These are phyloP conservation scores for Dioctria linearis DNA, from an alignment of 2,888 invertebrate species.

Conservation along the genomic window DNA sequence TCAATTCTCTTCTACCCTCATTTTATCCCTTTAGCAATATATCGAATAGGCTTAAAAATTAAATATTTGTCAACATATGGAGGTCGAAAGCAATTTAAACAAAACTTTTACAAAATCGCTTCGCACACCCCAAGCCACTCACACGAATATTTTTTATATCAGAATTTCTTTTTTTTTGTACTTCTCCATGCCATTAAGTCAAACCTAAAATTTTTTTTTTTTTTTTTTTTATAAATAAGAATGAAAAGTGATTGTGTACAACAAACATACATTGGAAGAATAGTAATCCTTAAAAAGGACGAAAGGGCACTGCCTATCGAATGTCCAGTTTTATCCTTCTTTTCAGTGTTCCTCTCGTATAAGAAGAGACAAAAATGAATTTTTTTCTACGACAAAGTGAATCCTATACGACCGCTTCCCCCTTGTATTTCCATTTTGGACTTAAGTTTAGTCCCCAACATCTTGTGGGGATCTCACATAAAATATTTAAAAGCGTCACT, in stretches of 20 bases:
- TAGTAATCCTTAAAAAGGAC: slow-evolving; percentile 13
- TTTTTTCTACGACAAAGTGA: slow-evolving; percentile 12
- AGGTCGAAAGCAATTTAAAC: slow-evolving; percentile 23
- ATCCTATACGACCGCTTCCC: not conserved
- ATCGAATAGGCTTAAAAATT: slow-evolving; percentile 3
- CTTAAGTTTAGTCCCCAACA: not conserved
- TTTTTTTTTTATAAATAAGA: slow-evolving; percentile 8
- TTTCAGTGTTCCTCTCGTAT: too few relatives aligned
- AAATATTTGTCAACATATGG: slow-evolving; percentile 4
- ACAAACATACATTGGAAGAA: not conserved
- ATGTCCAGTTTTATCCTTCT: slow-evolving; percentile 15
- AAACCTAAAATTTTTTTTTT: slow-evolving; percentile 11
- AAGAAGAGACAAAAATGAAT: not conserved
- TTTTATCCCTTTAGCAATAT: too few relatives aligned
- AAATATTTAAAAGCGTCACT: slow-evolving; percentile 41
- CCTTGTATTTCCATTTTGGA: not conserved
- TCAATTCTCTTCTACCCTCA: not conserved
- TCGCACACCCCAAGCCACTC: slow-evolving; percentile 1
- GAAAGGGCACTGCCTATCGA: slow-evolving; percentile 5
- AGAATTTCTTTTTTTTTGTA: slow-evolving; percentile 7
- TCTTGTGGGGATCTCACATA: slow-evolving; percentile 30
- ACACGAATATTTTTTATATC: not conserved
- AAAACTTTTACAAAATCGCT: slow-evolving; percentile 27
- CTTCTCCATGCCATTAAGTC: slow-evolving; percentile 10
- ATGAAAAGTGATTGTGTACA: not conserved